Evolutionary conservation across 2,797 vertebrate species (phyloP), one percentile per base, ranked within the genome.

Genomic region (Perodicticus potto): DNA sequence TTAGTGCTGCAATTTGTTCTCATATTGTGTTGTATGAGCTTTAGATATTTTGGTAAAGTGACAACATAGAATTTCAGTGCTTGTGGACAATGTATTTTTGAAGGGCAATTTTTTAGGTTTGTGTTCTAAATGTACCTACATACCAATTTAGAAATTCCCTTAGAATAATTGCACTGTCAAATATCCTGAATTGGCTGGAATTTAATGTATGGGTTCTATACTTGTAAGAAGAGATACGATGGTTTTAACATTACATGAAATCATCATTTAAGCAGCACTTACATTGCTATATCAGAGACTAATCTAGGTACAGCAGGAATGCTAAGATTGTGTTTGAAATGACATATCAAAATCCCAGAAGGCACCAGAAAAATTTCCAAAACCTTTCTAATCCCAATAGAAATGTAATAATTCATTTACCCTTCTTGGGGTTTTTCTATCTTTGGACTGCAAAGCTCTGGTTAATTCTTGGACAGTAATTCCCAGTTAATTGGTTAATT

Each of bases 401-500:
- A 93, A 97, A 89, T 83, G 61, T 96, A 94, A 92, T 89, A 45
- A 81, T 77, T 95, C 53, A 89, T 84, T 95, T 95, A 67, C 76
- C 80, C 13, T 91, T 93, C 23, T 84, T 32, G 45, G 4, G 19
- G 23, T 6, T 83, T 86, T 84, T 89, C 84, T 95, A 45, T 90
- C 74, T 91, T 78, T 95, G 63, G 57, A 89, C 87, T 83, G 37
- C 32, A 89, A 93, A 91, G 70, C n/a, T 45, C 86, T 85, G 80
- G 32, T 92, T 94, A 95, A 96, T 87, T 94, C 92, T 94, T 59
- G 1, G 34, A 76, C 80, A 88, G 53, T 88, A 96, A 81, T 72
- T 86, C 65, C n/a, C 43, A 77, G 82, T 96, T 96, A 95, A 95
- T 63, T 92, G 45, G 45, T 95, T 94, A 97, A 86, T 90, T 88